Base-by-base conservation (phyloP, 2,113 vertebrate genomes). In the Hypanus sabinus region DNA sequence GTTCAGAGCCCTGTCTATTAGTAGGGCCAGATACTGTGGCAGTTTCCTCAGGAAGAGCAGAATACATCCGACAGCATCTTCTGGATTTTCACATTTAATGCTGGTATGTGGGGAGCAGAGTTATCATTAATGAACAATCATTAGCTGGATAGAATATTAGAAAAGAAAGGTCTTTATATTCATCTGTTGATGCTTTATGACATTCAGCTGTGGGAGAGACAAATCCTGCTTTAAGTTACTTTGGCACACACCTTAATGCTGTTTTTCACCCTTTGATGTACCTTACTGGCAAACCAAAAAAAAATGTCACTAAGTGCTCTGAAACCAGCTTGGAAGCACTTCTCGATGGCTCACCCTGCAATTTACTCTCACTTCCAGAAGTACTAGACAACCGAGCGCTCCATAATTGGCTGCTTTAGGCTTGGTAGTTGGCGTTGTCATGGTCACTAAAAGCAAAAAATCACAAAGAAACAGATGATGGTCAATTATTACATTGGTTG, bases 401-500 rank as follows among this genome's bases (percentile, higher is more conserved):
- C 38, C 38, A 55, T 73, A 93, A 93, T 73, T 93, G 33, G 36
- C 68, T 73, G 55, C 46, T 46, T 30, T 14, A 33, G 2, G 60
- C 60, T 65, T 88, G 62, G 62, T 88, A 93, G 91, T 33, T 93
- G 24, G 91, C 18, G 65, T 70, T 93, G 68, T 68, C 22, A 92
- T 92, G 33, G 90, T 27, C 22, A 73, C 91, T 93, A 93, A 93
- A 93, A 73, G 91, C 70, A 73, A 91, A 91, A 91, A 33, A 33
- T 91, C 68, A 73, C 5, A 7, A 93, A 93, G 85, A 62, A 65
- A 88, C 14, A 33, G 16, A 2, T 33, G 85, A 88, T 33, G 60
- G 60, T 88, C 85, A 62, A 30, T 27, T 30, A 57, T 85, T 30
- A 3, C 80, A 55, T 83, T 85, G 81, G 16, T 46, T 81, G 18